These are phyloP conservation scores for Griposia aprilina DNA, from an alignment of 2,888 invertebrate species.

Conservation along the genomic window DNA sequence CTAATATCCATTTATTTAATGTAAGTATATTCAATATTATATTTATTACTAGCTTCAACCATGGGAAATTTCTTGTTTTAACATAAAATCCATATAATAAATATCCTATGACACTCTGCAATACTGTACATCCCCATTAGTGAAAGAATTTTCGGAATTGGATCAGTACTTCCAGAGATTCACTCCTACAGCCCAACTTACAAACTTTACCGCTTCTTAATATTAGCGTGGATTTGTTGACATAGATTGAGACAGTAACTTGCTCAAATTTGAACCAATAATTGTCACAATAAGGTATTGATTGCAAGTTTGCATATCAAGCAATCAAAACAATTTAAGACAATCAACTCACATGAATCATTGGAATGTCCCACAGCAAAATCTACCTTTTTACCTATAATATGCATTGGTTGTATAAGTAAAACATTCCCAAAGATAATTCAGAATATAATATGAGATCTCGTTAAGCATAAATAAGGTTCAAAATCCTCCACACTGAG, in stretches of 20 bases:
- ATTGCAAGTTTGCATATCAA: slow-evolving; percentile 16
- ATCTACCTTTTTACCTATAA: background rate
- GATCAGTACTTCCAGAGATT: too few relatives aligned
- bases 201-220: too few relatives aligned
- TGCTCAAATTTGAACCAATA: slow-evolving; percentile 17
- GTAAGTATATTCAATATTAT: background rate
- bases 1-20: background rate
- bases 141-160: too few relatives aligned
- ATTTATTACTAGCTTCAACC: background rate
- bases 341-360: slow-evolving; percentile 7
- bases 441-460: background rate
- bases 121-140: too few relatives aligned
- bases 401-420: background rate
- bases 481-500: background rate
- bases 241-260: background rate
- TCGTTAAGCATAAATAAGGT: background rate
- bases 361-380: background rate
- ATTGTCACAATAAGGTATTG: slow-evolving; percentile 12
- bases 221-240: too few relatives aligned
- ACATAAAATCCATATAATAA: too few relatives aligned
- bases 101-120: too few relatives aligned
- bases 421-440: too few relatives aligned
- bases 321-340: slow-evolving; percentile 19
- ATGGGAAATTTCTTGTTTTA: too few relatives aligned
- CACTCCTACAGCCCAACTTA: too few relatives aligned